phyloP scores from a whole-genome alignment of 2,113 vertebrate species.

The Melanostigma gelatinosum region DNA sequence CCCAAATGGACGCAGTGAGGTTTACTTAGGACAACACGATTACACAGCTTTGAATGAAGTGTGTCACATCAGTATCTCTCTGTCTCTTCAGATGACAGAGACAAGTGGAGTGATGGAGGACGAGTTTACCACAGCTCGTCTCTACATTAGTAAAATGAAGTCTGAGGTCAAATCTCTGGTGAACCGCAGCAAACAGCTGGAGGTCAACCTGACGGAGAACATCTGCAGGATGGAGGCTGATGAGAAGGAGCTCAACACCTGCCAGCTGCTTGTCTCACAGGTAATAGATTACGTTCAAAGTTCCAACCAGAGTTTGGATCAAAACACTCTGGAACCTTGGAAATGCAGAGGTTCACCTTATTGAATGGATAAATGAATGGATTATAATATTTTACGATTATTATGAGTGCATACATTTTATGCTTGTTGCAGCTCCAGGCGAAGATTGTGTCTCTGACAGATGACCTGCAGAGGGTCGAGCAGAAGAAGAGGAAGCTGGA shows the following conservation, averaged over 20 bases:
- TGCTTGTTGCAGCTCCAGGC: constrained; percentile 86
- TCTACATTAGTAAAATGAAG: constrained; percentile 95
- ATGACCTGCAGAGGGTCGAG: constrained; percentile 92
- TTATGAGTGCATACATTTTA: not conserved
- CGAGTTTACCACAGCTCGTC: constrained; percentile 92
- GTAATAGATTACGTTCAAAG: constrained; percentile 62
- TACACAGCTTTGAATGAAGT: not conserved
- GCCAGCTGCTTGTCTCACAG: constrained; percentile 91
- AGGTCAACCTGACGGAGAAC: constrained; percentile 86
- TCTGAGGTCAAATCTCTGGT: constrained; percentile 92
- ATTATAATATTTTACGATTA: not conserved
- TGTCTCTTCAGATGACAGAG: constrained; percentile 85
- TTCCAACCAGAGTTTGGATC: not conserved
- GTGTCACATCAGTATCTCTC: not conserved
- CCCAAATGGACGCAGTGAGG: too few species aligned
- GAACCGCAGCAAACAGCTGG: constrained; percentile 90
- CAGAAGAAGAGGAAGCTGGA: constrained; percentile 92
- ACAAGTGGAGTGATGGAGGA: constrained; percentile 89
- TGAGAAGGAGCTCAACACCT: constrained; percentile 88
- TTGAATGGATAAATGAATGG: not conserved
- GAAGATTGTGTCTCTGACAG: constrained; percentile 90
- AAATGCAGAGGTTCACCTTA: not conserved
- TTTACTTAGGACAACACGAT: too few species aligned
- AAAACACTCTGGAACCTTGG: not conserved
- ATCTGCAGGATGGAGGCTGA: constrained; percentile 87